Base-by-base conservation (phyloP, 2,888 invertebrate genomes). In the Atethmia centrago region DNA sequence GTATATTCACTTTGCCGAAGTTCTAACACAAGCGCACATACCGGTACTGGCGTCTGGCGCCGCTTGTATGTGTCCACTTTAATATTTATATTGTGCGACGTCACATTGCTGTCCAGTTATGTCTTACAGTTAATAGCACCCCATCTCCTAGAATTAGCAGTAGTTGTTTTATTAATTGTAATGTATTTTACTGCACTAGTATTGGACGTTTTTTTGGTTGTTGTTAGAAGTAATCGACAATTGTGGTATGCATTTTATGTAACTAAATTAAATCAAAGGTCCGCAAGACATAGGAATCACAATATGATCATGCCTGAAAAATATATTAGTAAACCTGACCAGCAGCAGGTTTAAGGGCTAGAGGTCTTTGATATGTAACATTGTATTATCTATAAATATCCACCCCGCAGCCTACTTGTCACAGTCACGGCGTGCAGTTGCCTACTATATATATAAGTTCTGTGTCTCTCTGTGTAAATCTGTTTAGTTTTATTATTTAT, bases 151-250 rank as follows among this genome's bases (percentile, higher is more conserved):
- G 1, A 19, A 25, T 4, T 25, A 5, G 5, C n/a, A 45, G 9
- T 16, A 16, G 10, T 36, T 28, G 19, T 28, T 5, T 12, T 49
- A 5, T 0, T 19, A 1, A 40, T 21, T 42, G 14, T 58, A 3
- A 9, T 10, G 5, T 36, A 42, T 66, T 28, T 42, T 2, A 28
- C 40, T 4, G 21, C 14, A 28, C 16, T 66, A 40, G 28, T n/a
- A 66, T n/a, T 42, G 21, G 61, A 59, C 21, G 3, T 59, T 28
- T 66, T 58, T 28, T 1, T 66, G 2, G 16, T 66, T 3, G 0
- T 66, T 42, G 1, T 59, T 59, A 66, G 9, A 21, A 28, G 42
- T 21, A 66, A 66, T 66, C 59, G 42, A 16, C 16, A 59, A n/a
- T 21, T 42, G 16, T 59, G 59, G 59, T n/a, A 59, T 36, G 8